A percentile compares a stretch with the other conserved stretches of the same genome.
Evolutionary conservation across 1,140 invertebrate species (phyloP).

Genomic region (Drosophila pallidifrons): DNA sequence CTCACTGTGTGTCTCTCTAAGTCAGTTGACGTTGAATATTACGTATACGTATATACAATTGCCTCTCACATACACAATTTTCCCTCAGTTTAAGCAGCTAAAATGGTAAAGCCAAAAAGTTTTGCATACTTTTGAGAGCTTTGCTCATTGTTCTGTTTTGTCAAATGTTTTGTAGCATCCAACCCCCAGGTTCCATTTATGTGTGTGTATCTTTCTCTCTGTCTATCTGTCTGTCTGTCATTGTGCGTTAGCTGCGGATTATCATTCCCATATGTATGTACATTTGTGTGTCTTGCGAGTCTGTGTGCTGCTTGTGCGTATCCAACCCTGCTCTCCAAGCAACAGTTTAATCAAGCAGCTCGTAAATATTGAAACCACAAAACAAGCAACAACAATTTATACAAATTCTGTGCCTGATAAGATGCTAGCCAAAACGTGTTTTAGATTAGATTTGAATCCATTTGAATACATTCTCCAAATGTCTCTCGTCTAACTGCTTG

Average conservation of each 20-base stretch:
- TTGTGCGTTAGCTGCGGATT: slow-evolving; percentile 39
- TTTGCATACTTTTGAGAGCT: slow-evolving; percentile 52
- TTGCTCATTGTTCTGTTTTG: slow-evolving; percentile 44
- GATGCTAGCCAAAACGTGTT: slow-evolving; percentile 8
- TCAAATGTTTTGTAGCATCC: slow-evolving; percentile 37
- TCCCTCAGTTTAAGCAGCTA: slow-evolving; percentile 51
- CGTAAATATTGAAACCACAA: slow-evolving; percentile 52
- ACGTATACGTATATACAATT: not conserved
- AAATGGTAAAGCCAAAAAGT: slow-evolving; percentile 52
- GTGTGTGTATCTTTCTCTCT: slow-evolving; percentile 14
- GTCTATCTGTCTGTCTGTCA: slow-evolving; percentile 7
- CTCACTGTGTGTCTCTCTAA: slow-evolving; percentile 4
- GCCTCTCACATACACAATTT: slow-evolving; percentile 19
- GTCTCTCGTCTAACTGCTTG: not conserved
- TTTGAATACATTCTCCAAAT: slow-evolving; percentile 13
- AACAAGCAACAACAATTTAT: slow-evolving; percentile 37
- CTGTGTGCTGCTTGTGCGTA: slow-evolving; percentile 7
- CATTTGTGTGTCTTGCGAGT: not conserved
- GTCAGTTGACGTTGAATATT: slow-evolving; percentile 10
- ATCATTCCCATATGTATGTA: slow-evolving; percentile 36
- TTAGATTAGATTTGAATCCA: slow-evolving; percentile 11
- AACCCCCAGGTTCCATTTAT: slow-evolving; percentile 26
- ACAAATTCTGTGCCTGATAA: slow-evolving; percentile 34
- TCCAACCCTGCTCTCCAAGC: slow-evolving; percentile 34
- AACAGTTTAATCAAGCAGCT: slow-evolving; percentile 56